These are phyloP conservation scores for Tineola bisselliella DNA, from an alignment of 2,888 invertebrate species.

Conservation along the genomic window DNA sequence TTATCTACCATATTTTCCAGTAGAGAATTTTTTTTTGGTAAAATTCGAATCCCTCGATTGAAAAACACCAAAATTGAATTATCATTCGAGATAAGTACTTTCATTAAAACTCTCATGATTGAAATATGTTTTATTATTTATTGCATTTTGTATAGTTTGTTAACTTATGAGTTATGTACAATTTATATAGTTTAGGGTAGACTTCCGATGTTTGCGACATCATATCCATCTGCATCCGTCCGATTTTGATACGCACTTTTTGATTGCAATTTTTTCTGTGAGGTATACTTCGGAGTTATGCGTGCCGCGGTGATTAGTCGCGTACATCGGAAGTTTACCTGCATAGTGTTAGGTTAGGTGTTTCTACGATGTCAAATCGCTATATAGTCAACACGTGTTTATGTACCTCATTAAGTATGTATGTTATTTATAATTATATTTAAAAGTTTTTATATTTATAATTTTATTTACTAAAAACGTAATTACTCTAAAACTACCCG, in stretches of 20 bases:
- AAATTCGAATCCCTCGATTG: too few relatives aligned
- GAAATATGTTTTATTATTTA: slow-evolving; percentile 24
- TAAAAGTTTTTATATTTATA: neutral
- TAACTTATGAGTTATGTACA: slow-evolving; percentile 44
- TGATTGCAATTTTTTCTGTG: neutral
- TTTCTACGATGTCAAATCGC: slow-evolving; percentile 12
- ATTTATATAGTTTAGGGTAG: neutral
- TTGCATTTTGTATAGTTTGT: slow-evolving; percentile 64
- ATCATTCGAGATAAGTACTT: neutral
- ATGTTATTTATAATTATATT: slow-evolving; percentile 24
- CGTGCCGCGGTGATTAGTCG: neutral
- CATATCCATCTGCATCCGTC: neutral
- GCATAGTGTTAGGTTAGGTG: neutral
- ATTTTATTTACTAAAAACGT: neutral
- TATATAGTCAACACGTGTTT: slow-evolving; percentile 53
- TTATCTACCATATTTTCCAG: too few relatives aligned
- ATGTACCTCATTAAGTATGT: slow-evolving; percentile 64
- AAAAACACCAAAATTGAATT: too few relatives aligned
- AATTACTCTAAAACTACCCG: too few relatives aligned
- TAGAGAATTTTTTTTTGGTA: too few relatives aligned
- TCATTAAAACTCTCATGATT: neutral
- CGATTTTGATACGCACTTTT: neutral
- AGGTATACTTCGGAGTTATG: too few relatives aligned
- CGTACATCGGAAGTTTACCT: neutral
- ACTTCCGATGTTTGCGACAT: neutral